Percentiles rank a stretch among this genome's conserved stretches.
Evolutionary conservation across 2,797 vertebrate genomes (phyloP).

Genomic region (Steatocranus sp.): DNA sequence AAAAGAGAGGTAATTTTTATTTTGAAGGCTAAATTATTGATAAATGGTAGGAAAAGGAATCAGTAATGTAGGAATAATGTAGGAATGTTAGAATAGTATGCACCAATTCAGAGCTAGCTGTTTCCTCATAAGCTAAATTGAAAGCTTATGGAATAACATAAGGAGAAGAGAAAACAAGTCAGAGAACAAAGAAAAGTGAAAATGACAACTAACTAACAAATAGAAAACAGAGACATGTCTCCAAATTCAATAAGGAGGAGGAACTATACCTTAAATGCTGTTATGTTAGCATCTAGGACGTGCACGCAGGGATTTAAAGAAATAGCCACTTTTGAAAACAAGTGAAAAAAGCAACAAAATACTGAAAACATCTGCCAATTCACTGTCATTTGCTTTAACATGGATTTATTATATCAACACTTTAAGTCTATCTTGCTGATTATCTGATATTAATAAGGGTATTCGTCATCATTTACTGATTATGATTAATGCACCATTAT

Average conservation of each 20-base stretch:
- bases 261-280: background rate
- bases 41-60: background rate
- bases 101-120: background rate
- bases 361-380: background rate
- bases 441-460: conserved; percentile 32
- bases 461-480: conserved; percentile 40
- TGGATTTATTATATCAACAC: conserved; percentile 54
- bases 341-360: background rate
- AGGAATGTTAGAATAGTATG: background rate
- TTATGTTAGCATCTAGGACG: background rate
- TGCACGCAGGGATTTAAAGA: background rate
- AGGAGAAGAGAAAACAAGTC: background rate
- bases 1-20: background rate
- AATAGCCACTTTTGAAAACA: background rate
- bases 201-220: background rate
- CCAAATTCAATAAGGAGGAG: background rate
- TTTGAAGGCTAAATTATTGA: background rate
- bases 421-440: conserved; percentile 9
- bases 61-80: background rate
- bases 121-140: background rate
- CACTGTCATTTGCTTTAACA: conserved; percentile 44
- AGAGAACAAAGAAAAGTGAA: background rate
- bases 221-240: background rate
- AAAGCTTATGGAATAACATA: background rate
- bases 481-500: conserved; percentile 20